Conservation (phyloP, 2,888 invertebrate genomes). For the Ennomos fuscantarius region DNA sequence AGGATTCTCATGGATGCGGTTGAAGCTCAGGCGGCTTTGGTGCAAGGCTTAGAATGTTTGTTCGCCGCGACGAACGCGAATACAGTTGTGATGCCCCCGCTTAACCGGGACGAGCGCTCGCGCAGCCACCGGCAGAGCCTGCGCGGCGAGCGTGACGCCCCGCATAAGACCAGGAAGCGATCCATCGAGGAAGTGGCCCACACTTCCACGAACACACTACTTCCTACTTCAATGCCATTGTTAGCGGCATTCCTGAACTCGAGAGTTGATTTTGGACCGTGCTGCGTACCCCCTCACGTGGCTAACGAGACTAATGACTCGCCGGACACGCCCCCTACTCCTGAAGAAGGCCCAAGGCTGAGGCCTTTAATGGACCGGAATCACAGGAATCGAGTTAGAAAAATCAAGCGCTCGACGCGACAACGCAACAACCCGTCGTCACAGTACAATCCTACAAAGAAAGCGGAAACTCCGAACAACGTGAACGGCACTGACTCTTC, state of each 20-base stretch:
- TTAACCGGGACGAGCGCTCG: conserved; percentile 71
- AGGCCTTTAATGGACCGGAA: conserved; percentile 80
- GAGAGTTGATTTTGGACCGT: conserved; percentile 83
- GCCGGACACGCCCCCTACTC: conserved; percentile 56
- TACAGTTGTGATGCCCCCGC: conserved; percentile 78
- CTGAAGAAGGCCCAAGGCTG: conserved; percentile 68
- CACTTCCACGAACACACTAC: conserved; percentile 87
- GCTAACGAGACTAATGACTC: conserved; percentile 57
- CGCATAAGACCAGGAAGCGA: conserved; percentile 77
- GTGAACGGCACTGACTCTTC: conserved; percentile 64
- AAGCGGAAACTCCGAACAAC: conserved; percentile 56
- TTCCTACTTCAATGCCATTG: conserved; percentile 86
- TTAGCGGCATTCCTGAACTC: conserved; percentile 87
- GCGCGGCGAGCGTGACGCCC: conserved; percentile 74
- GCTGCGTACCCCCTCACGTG: conserved; percentile 62
- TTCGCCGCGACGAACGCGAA: conserved; percentile 80
- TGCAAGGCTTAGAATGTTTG: conserved; percentile 81
- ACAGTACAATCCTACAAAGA: conserved; percentile 64
- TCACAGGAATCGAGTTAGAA: conserved; percentile 79
- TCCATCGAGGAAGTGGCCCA: conserved; percentile 86
- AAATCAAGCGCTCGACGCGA: conserved; percentile 84
- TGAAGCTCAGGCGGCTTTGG: conserved; percentile 84
- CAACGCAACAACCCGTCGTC: conserved; percentile 71
- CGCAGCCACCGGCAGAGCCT: conserved; percentile 71
- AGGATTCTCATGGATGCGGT: conserved; percentile 76